A percentile compares a stretch with the other conserved stretches of the same genome.
Evolutionary conservation across 2,113 vertebrate species (phyloP).

Genomic region (Channa maculata): DNA sequence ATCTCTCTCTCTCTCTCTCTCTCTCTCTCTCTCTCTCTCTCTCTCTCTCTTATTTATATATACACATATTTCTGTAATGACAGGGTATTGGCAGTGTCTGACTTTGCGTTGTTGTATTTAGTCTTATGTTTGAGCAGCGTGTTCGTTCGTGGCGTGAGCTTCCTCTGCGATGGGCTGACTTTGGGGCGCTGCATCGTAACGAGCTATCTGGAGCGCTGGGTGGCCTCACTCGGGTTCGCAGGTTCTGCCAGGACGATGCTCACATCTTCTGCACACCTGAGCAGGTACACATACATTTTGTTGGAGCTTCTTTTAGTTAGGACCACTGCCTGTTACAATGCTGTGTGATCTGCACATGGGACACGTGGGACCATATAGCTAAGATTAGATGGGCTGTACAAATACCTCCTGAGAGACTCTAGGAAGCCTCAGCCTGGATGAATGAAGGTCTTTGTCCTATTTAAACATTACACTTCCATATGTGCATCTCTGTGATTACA

Average conservation of each 20-base stretch:
- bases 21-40: background rate
- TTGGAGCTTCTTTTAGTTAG: background rate
- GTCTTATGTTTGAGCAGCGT: constrained; percentile 93
- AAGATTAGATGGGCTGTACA: constrained; percentile 54
- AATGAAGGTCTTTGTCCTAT: constrained; percentile 70
- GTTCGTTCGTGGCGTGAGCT: constrained; percentile 93
- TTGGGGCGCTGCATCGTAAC: constrained; percentile 91
- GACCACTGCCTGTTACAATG: too few species aligned
- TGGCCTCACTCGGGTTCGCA: constrained; percentile 88
- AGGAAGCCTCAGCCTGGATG: constrained; percentile 55
- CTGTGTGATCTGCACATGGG: constrained; percentile 16
- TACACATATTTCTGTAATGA: background rate
- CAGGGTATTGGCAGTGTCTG: background rate
- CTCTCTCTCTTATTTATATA: background rate
- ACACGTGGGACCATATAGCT: constrained; percentile 40
- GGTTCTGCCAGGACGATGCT: constrained; percentile 93
- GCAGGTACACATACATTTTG: constrained; percentile 82
- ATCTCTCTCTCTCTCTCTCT: too few species aligned
- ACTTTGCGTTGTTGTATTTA: constrained; percentile 58
- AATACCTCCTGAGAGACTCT: constrained; percentile 67
- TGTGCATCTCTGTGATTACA: constrained; percentile 37
- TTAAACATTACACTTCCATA: constrained; percentile 56
- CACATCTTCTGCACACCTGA: constrained; percentile 92
- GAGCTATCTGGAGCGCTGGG: constrained; percentile 88
- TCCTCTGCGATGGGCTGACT: constrained; percentile 92